Percentiles rank a stretch among this genome's conserved stretches.
Evolutionary conservation across 2,113 vertebrate species (phyloP).

Genomic region (Tamias sibiricus): DNA sequence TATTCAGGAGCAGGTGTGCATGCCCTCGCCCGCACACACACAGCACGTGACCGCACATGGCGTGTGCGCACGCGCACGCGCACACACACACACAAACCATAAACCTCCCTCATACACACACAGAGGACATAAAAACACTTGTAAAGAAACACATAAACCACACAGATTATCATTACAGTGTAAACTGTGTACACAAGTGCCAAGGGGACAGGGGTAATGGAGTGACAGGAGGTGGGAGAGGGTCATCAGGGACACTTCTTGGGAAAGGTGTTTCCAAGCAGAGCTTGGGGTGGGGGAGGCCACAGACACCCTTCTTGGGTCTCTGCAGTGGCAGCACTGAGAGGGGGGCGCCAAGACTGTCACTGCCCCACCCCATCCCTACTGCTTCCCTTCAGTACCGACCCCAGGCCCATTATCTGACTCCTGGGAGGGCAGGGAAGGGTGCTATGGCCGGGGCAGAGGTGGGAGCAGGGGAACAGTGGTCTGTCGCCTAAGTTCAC

Average conservation of each 20-base stretch:
- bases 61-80: fast-evolving
- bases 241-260: not conserved
- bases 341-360: not conserved
- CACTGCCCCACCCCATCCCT: not conserved
- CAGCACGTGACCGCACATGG: not conserved
- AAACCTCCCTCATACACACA: conserved; percentile 38
- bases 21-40: not conserved
- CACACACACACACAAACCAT: not conserved
- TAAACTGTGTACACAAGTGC: conserved; percentile 14
- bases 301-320: not conserved
- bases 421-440: not conserved
- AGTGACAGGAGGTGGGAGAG: not conserved
- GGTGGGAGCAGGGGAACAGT: not conserved
- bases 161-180: conserved; percentile 15
- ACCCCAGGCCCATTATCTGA: conserved; percentile 2
- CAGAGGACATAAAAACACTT: conserved; percentile 61
- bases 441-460: not conserved
- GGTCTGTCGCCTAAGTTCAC: conserved; percentile 46
- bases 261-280: not conserved
- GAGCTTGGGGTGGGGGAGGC: not conserved
- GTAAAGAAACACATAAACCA: conserved; percentile 62
- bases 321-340: not conserved
- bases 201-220: not conserved
- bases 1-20: not conserved
- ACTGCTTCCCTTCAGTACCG: not conserved